Base-by-base conservation (phyloP, 2,797 vertebrate genomes). In the Peromyscus nudipes region DNA sequence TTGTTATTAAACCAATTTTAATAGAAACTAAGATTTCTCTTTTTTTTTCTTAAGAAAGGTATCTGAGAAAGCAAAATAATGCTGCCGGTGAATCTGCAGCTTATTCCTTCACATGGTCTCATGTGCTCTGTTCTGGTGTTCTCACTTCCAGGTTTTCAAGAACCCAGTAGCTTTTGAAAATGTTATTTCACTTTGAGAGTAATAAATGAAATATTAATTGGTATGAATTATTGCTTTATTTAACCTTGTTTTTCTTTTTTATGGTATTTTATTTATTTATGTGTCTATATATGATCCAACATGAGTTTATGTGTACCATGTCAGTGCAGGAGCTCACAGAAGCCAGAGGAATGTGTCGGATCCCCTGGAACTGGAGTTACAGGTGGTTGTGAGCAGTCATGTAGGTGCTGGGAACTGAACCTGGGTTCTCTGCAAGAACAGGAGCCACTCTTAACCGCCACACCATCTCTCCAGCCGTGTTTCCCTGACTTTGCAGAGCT, bases 181-280 rank as follows among this genome's bases (percentile, higher is more conserved):
- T 69, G 62, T 96, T 95, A 52, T 62, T 31, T 91, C 71, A 93
- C 65, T 96, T 89, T 69, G 76, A 97, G 43, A 93, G 67, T 23
- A 97, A 89, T 94, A 97, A 98, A 96, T 94, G 31, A 96, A 95
- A 93, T 10, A 37, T 80, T 93, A 92, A 75, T 91, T 37, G 75
- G 14, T 83, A 31, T 71, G 82, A 12, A 89, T 27, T 90, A 17
- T 94, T 95, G 52, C 76, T 92, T 87, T 94, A 27, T 67, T 67
- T 67, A 17, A 16, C 81, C 29, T 46, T 46, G 27, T 43, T 64
- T 83, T 49, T 49, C 17, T 55, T n/a, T 55, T 60, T 65, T 34
- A 67, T 23, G 29, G 6, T 67, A 4, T 85, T 85, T 65, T 49
- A 62, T 43, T 62, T 62, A 82, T 40, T 14, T 84, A 21, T 84